Conservation (phyloP, 2,797 vertebrate genomes). For the Micrastur ruficollis region DNA sequence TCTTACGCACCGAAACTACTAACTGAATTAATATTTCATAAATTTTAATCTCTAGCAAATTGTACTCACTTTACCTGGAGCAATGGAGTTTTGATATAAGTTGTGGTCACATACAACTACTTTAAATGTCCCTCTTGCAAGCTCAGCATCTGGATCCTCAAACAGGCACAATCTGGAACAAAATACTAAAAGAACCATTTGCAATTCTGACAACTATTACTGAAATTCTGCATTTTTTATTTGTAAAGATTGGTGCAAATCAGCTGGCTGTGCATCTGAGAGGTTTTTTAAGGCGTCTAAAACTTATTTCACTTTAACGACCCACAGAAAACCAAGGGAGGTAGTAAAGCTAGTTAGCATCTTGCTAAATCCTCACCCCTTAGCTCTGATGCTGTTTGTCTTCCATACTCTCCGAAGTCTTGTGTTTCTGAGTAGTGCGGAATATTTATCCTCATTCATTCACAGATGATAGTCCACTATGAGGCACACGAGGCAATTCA, state of each 20-base stretch:
- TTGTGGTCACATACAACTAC: background rate
- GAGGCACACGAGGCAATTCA: constrained; percentile 7
- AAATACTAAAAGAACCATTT: background rate
- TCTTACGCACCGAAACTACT: background rate
- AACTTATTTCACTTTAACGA: constrained; percentile 4
- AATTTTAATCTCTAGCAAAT: background rate
- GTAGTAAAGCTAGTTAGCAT: background rate
- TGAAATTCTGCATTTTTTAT: background rate
- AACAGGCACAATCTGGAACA: background rate
- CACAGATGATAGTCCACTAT: constrained; percentile 11
- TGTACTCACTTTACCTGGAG: background rate
- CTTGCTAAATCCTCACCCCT: constrained; percentile 6
- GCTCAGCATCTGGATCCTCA: background rate
- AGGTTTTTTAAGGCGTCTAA: background rate
- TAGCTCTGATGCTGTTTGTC: background rate
- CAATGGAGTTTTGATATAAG: background rate
- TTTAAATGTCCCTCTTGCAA: background rate
- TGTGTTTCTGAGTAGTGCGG: constrained; percentile 22
- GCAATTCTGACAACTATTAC: background rate
- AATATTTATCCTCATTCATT: constrained; percentile 2
- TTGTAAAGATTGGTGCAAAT: background rate
- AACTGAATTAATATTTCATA: background rate
- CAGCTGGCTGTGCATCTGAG: background rate
- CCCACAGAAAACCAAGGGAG: background rate
- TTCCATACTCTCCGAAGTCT: background rate